Conservation (phyloP, 2,113 vertebrate species). For the Silurus asotus region DNA sequence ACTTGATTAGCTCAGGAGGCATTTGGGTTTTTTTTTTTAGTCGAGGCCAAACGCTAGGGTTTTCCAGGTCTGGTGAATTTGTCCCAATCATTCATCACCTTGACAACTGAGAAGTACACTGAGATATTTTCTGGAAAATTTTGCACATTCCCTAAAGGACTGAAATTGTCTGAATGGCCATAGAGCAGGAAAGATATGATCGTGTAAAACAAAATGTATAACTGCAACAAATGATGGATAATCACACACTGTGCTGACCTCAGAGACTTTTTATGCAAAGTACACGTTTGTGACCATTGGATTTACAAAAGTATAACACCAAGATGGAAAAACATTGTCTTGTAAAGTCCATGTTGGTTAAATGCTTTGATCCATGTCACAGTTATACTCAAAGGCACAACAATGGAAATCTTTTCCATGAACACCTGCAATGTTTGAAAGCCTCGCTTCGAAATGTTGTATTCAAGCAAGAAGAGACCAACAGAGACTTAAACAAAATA, state of each 20-base stretch:
- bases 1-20: not conserved
- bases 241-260: not conserved
- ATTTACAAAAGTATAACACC: not conserved
- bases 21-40: not conserved
- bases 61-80: not conserved
- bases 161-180: not conserved
- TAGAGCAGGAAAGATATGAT: too few relatives aligned
- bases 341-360: not conserved
- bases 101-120: not conserved
- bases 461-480: too few relatives aligned
- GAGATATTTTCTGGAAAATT: not conserved
- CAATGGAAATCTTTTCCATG: not conserved
- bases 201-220: not conserved
- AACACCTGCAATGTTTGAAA: too few relatives aligned
- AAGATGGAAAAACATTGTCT: not conserved
- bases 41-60: not conserved
- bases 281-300: not conserved
- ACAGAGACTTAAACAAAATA: not conserved
- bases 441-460: too few relatives aligned
- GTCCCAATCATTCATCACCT: constrained; percentile 5
- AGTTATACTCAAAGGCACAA: not conserved
- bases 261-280: not conserved
- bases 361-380: not conserved
- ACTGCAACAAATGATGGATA: not conserved
- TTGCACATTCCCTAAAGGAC: not conserved